Evolutionary conservation across 2,888 invertebrate genomes (phyloP), one percentile per base, ranked within the genome.

Genomic region (Patella pellucida): DNA sequence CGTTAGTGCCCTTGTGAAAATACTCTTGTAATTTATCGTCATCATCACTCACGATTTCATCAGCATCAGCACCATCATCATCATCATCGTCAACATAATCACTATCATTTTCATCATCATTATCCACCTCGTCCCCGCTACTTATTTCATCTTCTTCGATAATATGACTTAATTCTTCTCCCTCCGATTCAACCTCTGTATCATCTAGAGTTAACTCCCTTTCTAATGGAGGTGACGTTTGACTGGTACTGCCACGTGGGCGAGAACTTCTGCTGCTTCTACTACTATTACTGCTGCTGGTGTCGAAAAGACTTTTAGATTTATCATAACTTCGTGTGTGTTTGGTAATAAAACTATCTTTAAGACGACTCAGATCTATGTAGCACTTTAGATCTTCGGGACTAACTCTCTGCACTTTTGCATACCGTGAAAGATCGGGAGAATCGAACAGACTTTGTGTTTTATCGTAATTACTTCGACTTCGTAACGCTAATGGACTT

Each of bases 361-460:
- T 74, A 31, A 62, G 23, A 3, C 19, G 23, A 62, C 19, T 62
- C 62, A 62, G 62, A 23, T 62, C 62, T 12, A 62, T 23, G 11
- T 23, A 62, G 23, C 62, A 62, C 62, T 62, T 62, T 62, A 62
- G 23, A 19, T 62, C 62, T 15, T 62, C 62, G 11, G 19, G 19
- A 11, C 62, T 23, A 23, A 62, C 62, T 62, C 23, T 62, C 23
- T 23, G 23, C 2, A 62, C 23, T 62, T 62, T 62, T 9, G 62
- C 19, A 12, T 19, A 14, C 23, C 23, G 23, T 19, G 62, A 23
- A n/a, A 51, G 67, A 31, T 68, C 67, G 50, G 77, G 69, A 56
- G 69, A 56, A 67, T 74, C 77, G 75, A 81, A 81, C 70, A 81
- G 68, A 72, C 79, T 79, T 9, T 51, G 69, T 54, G 79, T 79